phyloP scores from a whole-genome alignment of 1,140 invertebrate genomes.

The Trichonephila inaurata region DNA sequence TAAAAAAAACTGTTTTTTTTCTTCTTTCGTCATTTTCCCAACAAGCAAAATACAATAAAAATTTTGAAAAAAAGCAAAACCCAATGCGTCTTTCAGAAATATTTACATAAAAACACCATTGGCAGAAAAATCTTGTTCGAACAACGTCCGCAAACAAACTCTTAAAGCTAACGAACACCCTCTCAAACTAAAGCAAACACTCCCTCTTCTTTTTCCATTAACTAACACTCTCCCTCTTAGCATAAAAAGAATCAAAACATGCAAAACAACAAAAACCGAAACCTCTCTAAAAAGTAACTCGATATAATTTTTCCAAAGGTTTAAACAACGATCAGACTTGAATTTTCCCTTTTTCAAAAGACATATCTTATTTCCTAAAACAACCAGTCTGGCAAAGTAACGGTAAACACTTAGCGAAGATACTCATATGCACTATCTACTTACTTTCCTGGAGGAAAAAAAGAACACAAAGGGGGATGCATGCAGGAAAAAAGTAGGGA shows the following conservation, averaged over 20 bases:
- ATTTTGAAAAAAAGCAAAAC: too few species aligned
- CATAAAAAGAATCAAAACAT: too few species aligned
- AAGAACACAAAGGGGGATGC: neutral
- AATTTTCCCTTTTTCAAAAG: constrained; percentile 5
- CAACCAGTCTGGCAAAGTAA: neutral
- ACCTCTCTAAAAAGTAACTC: neutral
- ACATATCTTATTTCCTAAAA: neutral
- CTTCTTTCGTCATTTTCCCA: too few species aligned
- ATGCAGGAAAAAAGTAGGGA: neutral
- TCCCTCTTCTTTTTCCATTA: neutral
- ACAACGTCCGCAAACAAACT: too few species aligned
- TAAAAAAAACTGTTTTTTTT: too few species aligned
- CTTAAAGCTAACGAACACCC: too few species aligned
- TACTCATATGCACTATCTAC: neutral
- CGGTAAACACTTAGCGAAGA: constrained; percentile 20
- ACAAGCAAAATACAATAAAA: too few species aligned
- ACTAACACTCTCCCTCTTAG: neutral
- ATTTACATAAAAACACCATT: too few species aligned
- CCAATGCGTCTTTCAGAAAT: too few species aligned
- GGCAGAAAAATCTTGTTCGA: too few species aligned
- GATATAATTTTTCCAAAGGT: neutral
- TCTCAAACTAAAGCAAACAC: too few species aligned
- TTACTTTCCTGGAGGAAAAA: neutral
- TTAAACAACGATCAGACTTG: neutral
- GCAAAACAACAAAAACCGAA: too few species aligned